phyloP scores from a whole-genome alignment of 64 coral and sea anemone genomes.

The Anthopleura sola region DNA sequence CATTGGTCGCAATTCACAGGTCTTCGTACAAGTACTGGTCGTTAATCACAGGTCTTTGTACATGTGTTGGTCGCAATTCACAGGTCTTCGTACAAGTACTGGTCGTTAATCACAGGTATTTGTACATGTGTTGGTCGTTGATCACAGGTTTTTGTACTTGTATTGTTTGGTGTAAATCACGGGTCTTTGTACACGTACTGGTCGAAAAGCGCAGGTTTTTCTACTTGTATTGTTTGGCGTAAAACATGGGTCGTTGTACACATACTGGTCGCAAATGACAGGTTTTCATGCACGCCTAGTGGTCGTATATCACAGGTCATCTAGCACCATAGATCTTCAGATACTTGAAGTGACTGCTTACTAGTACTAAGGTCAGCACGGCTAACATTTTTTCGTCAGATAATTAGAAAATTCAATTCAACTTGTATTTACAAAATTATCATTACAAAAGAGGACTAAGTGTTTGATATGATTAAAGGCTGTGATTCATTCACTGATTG shows the following conservation, averaged over 20 bases:
- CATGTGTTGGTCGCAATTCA: too few relatives aligned
- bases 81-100: not conserved
- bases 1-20: too few relatives aligned
- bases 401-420: not conserved
- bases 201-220: not conserved
- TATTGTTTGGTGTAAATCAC: not conserved
- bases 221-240: not conserved
- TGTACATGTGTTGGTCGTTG: not conserved
- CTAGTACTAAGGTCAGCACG: too few relatives aligned
- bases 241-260: not conserved
- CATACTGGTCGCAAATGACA: not conserved
- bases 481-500: conserved; percentile 14
- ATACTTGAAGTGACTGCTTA: not conserved
- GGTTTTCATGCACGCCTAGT: not conserved
- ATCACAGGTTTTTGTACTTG: not conserved
- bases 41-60: not conserved
- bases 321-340: not conserved
- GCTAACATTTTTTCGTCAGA: not conserved
- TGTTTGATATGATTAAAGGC: conserved; percentile 28
- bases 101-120: not conserved
- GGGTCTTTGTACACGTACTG: not conserved
- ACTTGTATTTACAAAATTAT: conserved; percentile 11
- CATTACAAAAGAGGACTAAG: not conserved
- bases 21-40: not conserved
- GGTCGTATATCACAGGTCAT: not conserved